These are phyloP conservation scores for Dryocosmus kuriphilus DNA, from an alignment of 2,888 invertebrate species.

Conservation along the genomic window DNA sequence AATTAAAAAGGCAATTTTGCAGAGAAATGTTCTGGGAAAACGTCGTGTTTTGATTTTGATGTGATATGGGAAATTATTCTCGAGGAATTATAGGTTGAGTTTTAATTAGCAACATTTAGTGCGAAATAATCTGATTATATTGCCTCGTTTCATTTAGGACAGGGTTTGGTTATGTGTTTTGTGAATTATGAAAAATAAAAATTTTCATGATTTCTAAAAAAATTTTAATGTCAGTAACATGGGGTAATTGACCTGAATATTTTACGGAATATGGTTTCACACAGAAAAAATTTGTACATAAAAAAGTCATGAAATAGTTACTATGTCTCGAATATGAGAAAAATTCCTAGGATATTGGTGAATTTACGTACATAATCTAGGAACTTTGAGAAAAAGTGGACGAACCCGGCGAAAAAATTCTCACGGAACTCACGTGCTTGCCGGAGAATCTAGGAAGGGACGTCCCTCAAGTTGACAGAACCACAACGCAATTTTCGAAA, in stretches of 20 bases:
- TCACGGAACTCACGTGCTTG: too few species aligned
- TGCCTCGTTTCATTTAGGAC: background rate
- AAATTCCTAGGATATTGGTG: too few species aligned
- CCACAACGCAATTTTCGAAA: too few species aligned
- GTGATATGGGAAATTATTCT: background rate
- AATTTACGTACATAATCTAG: too few species aligned
- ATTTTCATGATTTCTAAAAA: background rate
- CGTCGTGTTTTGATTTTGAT: background rate
- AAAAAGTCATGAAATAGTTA: too few species aligned
- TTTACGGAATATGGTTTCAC: background rate
- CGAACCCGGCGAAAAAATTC: too few species aligned
- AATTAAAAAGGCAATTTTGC: background rate
- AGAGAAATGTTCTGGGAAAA: background rate
- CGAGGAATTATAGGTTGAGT: background rate
- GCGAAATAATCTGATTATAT: background rate
- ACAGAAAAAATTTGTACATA: too few species aligned
- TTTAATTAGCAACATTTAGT: background rate
- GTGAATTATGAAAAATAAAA: background rate
- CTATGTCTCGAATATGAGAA: too few species aligned
- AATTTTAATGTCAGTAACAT: background rate
- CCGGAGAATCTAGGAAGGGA: too few species aligned
- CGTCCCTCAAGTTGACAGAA: too few species aligned
- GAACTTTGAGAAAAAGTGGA: too few species aligned
- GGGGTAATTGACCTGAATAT: background rate
- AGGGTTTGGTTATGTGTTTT: background rate